Evolutionary conservation across 1,140 invertebrate species (phyloP), one percentile per base, ranked within the genome.

Genomic region (Pectinophora gossypiella): DNA sequence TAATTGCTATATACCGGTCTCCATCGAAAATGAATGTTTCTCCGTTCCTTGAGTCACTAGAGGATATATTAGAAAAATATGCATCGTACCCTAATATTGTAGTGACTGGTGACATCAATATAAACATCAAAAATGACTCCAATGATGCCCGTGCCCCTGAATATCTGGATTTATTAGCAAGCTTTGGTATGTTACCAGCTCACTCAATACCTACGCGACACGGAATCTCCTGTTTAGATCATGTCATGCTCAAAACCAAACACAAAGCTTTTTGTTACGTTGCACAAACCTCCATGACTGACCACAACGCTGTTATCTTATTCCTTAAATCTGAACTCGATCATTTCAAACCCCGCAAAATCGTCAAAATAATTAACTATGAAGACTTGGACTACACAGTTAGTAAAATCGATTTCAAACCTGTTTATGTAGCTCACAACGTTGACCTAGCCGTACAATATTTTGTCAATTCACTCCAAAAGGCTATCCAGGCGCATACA

Each of bases 1-100:
- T 55, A n/a, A 10, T 55, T 10, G 23, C 20, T 7, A 42, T 55
- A 3, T 55, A 55, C 13, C 16, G 53, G 21, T 16, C 53, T 1
- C 47, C 46, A 3, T 19, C 15, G 0, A 21, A 49, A 16, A 43
- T 12, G 16, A 13, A 55, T 22, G 22, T 22, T 6, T 9, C 21
- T 1, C 3, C 9, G 4, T 52, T 52, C 36, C 7, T 45, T 9
- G 2, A 1, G 4, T 52, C 50, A 0, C 19, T 45, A 6, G 19
- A 46, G 9, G 1, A 7, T 6, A 1, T 52, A 19, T 18, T 51
- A 1, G 22, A 4, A 10, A 23, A 23, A 23, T 23, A 23, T 23
- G 22, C 22, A 4, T 23, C 4, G 4, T 4, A 5, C 10, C 10
- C 22, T 5, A 23, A 23, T 10, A 5, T 23, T 5, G 10, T 23